Percentiles rank a stretch among this genome's conserved stretches.
These are phyloP conservation scores for Netelia melanura DNA, from an alignment of 2,888 invertebrate species.

Conservation along the genomic window DNA sequence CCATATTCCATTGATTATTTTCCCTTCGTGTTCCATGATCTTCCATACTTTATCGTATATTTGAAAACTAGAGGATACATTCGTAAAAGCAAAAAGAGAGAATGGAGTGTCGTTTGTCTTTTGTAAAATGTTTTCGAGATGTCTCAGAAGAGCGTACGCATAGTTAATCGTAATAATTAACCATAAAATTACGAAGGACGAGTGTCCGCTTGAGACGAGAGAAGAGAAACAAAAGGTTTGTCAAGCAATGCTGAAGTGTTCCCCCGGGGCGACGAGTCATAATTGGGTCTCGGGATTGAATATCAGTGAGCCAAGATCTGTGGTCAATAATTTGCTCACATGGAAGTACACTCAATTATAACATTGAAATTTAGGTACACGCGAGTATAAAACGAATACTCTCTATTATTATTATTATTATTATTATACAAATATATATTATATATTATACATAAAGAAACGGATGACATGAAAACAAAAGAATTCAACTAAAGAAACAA, in stretches of 20 bases:
- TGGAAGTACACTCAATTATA: conserved; percentile 72
- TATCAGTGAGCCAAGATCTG: conserved; percentile 70
- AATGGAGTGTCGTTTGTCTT: conserved; percentile 69
- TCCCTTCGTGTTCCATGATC: conserved; percentile 65
- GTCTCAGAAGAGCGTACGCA: conserved; percentile 64
- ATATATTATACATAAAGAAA: conserved; percentile 71
- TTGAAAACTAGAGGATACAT: conserved; percentile 62
- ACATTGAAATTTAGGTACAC: conserved; percentile 72
- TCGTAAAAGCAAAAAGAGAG: conserved; percentile 43
- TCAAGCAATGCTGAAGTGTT: conserved; percentile 72
- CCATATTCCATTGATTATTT: conserved; percentile 18
- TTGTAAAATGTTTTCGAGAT: conserved; percentile 72
- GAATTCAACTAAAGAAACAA: conserved; percentile 71
- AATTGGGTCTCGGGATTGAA: conserved; percentile 66
- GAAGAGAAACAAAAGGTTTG: conserved; percentile 46
- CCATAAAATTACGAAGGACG: conserved; percentile 55
- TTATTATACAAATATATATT: conserved; percentile 71
- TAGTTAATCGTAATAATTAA: conserved; percentile 62
- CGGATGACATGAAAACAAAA: conserved; percentile 54
- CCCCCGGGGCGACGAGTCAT: conserved; percentile 67
- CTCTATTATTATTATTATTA: conserved; percentile 67
- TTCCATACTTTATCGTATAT: conserved; percentile 65
- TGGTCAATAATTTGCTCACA: conserved; percentile 74
- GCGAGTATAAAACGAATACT: conserved; percentile 73
- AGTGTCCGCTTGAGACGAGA: conserved; percentile 52